Base-by-base conservation (phyloP, 2,113 vertebrate species). In the Chelonoidis abingdonii region DNA sequence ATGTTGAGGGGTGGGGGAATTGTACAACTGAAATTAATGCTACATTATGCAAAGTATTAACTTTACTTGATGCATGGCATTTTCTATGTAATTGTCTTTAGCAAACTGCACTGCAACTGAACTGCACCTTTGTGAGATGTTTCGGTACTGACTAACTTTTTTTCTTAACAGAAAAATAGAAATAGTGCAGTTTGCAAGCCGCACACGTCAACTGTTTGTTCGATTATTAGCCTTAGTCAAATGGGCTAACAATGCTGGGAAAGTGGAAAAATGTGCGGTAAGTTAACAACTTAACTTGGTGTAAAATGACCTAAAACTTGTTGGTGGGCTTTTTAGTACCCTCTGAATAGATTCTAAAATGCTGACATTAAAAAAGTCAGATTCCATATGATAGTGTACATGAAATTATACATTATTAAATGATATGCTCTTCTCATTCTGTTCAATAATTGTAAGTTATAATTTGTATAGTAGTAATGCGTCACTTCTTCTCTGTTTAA, bases 251-350 rank as follows among this genome's bases (percentile, higher is more conserved):
- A 99, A 99, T 96, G 99, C 99, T 50, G 99, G 99, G 44, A 99
- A 99, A 96, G 99, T 99, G 95, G 99, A 99, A 97, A 99, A 99
- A 93, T 99, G 99, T 98, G 99, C 99, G 98, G 99, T 99, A 98
- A 97, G 99, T 99, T 59, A 80, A 84, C 88, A 59, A 35, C 90
- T 91, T 84, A 86, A 65, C 24, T 91, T 94, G 88, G 6, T 88
- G 29, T 87, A 81, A 87, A 97, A 88, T 65, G 85, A 27, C 11
- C 44, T 44, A 14, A 41, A 38, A 16, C 12, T 4, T 38, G 1
- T 0, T 2, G 14, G 35, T 69, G 35, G 35, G 35, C n/a, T 11
- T 85, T 72, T 84, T 84, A 35, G 6, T 85, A 24, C 24, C 24
- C 16, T 13, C 53, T 82, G 44, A 24, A 17, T 75, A 75, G n/a